Evolutionary conservation across 2,797 vertebrate species (phyloP), one percentile per base, ranked within the genome.

Genomic region (Helarctos malayanus): DNA sequence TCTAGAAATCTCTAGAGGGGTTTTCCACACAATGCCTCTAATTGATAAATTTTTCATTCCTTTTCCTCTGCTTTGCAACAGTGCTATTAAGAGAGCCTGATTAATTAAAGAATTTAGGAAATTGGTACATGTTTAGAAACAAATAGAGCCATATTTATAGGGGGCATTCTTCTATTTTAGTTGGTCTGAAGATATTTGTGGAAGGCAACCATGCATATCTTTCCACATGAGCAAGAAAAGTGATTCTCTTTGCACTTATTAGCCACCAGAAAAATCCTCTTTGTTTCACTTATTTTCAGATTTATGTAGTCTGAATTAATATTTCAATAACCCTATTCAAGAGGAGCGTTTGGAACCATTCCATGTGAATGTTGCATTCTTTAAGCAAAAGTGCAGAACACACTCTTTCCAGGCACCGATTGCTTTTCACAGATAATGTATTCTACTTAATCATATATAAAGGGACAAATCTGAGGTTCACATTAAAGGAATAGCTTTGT

Each of bases 21-120:
- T 54, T 97, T 97, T 96, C 54, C 7, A 92, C 69, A 84, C 76
- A 94, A 3, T 95, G 93, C 59, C 56, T 97, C 75, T 97, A 94
- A 96, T 91, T 94, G 86, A 97, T 98, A 93, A 97, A 97, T 88
- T 93, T 96, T 97, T 97, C 97, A 97, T 97, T 96, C 57, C 83
- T 93, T 27, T 91, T 87, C 12, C 80, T 96, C 80, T 95, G 88
- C 82, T 97, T 89, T 91, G 41, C 15, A 89, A 41, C 63, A 49
- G 65, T 76, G 86, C 89, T 95, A 38, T 96, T 97, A 96, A 96
- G 59, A 92, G 49, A 91, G 29, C 2, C 41, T 94, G 79, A 96
- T 97, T 97, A 96, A 96, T 96, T 96, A 94, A 93, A 94, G 63
- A 89, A 94, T 56, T 93, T 93, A 87, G 79, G 49, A 93, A 96